These are phyloP conservation scores for Plutomurus gul DNA, from an alignment of 1,140 invertebrate species.

Conservation along the genomic window DNA sequence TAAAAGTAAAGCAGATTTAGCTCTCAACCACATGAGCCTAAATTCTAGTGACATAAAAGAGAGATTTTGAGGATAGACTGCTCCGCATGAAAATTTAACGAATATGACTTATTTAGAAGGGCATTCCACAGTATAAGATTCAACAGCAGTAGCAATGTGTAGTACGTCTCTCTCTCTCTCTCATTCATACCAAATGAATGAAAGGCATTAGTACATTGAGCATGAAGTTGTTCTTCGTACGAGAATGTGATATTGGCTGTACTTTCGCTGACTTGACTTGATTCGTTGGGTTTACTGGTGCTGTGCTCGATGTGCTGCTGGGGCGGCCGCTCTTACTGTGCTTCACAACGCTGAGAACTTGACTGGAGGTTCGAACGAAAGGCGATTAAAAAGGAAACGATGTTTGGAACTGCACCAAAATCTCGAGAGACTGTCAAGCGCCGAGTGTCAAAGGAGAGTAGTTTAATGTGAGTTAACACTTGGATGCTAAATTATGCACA, in stretches of 20 bases:
- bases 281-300: not conserved
- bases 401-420: conserved; percentile 34
- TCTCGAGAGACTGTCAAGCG: conserved; percentile 13
- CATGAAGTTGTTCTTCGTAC: not conserved
- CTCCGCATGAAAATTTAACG: not conserved
- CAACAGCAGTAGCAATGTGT: not conserved
- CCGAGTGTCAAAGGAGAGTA: conserved; percentile 36
- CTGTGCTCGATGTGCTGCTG: not conserved
- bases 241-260: not conserved
- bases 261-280: not conserved
- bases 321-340: no score
- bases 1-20: no score
- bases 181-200: conserved; percentile 14
- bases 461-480: conserved; percentile 49
- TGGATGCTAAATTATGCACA: conserved; percentile 45
- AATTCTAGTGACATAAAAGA: not conserved
- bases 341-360: not conserved
- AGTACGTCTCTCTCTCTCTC: not conserved
- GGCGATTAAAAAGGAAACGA: conserved; percentile 42
- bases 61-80: not conserved
- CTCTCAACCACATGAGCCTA: not conserved
- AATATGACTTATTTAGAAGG: conserved; percentile 1
- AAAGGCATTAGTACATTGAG: not conserved
- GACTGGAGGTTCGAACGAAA: conserved; percentile 6
- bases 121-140: not conserved